Percentiles rank a stretch among this genome's conserved stretches.
These are phyloP conservation scores for Melinaea marsaeus DNA, from an alignment of 2,888 invertebrate genomes.

Conservation along the genomic window DNA sequence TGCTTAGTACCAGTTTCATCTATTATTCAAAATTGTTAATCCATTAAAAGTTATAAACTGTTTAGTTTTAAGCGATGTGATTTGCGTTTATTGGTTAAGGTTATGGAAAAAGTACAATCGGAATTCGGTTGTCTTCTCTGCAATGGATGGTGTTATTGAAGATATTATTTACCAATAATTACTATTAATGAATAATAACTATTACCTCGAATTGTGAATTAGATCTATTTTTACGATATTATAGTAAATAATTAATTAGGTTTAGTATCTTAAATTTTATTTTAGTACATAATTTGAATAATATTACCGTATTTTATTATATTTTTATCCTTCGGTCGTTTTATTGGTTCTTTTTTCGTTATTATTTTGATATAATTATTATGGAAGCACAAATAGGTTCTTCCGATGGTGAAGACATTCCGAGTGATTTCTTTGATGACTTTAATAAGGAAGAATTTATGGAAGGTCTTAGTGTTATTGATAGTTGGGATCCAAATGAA, in stretches of 20 bases:
- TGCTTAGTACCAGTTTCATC: too few species aligned
- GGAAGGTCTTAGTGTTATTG: slow-evolving; percentile 69
- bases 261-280: not conserved
- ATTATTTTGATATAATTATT: slow-evolving; percentile 13
- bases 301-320: slow-evolving; percentile 1
- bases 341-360: not conserved
- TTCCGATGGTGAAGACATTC: slow-evolving; percentile 60
- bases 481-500: slow-evolving; percentile 61
- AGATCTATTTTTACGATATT: too few species aligned
- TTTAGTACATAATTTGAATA: slow-evolving; percentile 5
- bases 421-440: slow-evolving; percentile 73
- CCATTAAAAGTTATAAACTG: too few species aligned
- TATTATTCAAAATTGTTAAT: too few species aligned
- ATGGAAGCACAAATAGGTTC: slow-evolving; percentile 39
- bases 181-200: too few species aligned
- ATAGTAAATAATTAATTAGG: not conserved
- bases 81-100: too few species aligned
- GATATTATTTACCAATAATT: too few species aligned
- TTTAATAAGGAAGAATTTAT: slow-evolving; percentile 69
- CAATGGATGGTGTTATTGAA: too few species aligned
- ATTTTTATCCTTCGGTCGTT: slow-evolving; percentile 1
- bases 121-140: too few species aligned
- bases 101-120: too few species aligned
- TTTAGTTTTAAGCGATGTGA: too few species aligned
- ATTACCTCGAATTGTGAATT: too few species aligned